phyloP scores from a whole-genome alignment of 1,140 invertebrate species.

The Ceratina japonica region DNA sequence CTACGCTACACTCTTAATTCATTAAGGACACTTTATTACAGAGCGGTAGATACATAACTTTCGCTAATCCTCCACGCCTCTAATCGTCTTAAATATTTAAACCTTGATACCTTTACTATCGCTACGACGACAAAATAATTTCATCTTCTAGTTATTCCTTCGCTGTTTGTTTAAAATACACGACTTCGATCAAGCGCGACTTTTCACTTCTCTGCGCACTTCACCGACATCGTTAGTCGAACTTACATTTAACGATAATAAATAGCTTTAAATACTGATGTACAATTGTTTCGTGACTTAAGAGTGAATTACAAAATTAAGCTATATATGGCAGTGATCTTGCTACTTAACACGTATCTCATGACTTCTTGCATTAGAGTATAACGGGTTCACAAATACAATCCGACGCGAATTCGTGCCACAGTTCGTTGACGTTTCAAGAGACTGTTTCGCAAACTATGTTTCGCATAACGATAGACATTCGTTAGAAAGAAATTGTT shows the following conservation, averaged over 20 bases:
- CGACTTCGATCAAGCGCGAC: slow-evolving; percentile 20
- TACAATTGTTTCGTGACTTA: slow-evolving; percentile 72
- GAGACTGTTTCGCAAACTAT: slow-evolving; percentile 23
- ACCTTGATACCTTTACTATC: slow-evolving; percentile 50
- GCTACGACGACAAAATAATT: slow-evolving; percentile 76
- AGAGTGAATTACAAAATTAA: slow-evolving; percentile 63
- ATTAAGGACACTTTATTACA: slow-evolving; percentile 53
- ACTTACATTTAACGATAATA: slow-evolving; percentile 75
- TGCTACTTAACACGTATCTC: slow-evolving; percentile 62
- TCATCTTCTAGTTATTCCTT: slow-evolving; percentile 57
- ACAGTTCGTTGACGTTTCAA: slow-evolving; percentile 28
- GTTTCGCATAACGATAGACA: background rate
- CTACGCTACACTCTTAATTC: slow-evolving; percentile 38
- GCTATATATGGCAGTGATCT: slow-evolving; percentile 75
- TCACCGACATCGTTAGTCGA: slow-evolving; percentile 35
- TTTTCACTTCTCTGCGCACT: background rate
- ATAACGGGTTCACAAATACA: slow-evolving; percentile 4
- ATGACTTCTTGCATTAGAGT: slow-evolving; percentile 14
- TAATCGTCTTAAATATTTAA: slow-evolving; percentile 37
- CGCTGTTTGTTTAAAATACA: slow-evolving; percentile 27
- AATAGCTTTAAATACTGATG: slow-evolving; percentile 79
- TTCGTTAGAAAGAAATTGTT: background rate
- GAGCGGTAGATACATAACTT: slow-evolving; percentile 32
- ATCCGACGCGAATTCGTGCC: slow-evolving; percentile 35
- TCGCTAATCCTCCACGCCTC: background rate